Conservation (phyloP, 2,113 vertebrate genomes). For the Anser cygnoides region DNA sequence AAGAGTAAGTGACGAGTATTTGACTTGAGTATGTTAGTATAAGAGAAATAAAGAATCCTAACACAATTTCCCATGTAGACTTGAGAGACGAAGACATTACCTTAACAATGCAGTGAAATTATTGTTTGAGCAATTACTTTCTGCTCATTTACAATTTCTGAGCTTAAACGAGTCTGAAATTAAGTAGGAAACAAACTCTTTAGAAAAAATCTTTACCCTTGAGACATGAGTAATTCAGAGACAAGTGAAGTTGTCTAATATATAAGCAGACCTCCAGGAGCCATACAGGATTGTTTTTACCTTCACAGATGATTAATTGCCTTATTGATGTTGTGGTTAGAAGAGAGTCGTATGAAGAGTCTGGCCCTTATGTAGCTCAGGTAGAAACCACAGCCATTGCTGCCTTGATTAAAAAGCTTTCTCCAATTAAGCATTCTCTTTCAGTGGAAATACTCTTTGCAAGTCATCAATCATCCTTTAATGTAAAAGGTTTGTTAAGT, state of each 20-base stretch:
- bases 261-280: not conserved
- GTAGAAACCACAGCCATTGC: not conserved
- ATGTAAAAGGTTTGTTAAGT: not conserved
- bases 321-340: not conserved
- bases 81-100: not conserved
- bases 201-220: not conserved
- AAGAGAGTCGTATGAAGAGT: fast-evolving
- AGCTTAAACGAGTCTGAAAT: not conserved
- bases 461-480: not conserved
- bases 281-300: not conserved
- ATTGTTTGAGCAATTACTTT: not conserved
- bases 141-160: not conserved
- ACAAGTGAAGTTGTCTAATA: not conserved
- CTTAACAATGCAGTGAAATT: not conserved
- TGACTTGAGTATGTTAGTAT: not conserved
- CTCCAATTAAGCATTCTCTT: not conserved
- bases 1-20: not conserved
- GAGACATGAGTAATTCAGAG: not conserved
- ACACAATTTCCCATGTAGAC: not conserved
- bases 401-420: not conserved
- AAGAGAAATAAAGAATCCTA: not conserved
- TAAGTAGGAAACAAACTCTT: not conserved
- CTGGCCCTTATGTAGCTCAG: not conserved
- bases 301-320: not conserved
- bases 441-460: not conserved